These are phyloP conservation scores for Lathronympha strigana DNA, from an alignment of 2,888 invertebrate species.

Conservation along the genomic window DNA sequence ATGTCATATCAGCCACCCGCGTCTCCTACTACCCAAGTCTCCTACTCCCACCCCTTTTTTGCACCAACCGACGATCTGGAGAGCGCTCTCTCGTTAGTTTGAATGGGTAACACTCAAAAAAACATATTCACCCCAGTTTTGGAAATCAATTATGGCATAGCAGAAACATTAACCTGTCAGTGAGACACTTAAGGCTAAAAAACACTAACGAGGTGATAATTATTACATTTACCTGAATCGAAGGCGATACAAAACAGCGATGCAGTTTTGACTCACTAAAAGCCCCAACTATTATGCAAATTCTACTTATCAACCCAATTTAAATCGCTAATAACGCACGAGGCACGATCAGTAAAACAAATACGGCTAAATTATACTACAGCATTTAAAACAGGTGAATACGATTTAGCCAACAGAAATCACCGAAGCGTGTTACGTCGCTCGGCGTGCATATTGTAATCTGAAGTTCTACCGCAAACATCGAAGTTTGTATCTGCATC, in stretches of 20 bases:
- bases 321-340: not conserved
- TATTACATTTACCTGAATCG: not conserved
- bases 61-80: not conserved
- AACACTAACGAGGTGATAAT: not conserved
- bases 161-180: too few species aligned
- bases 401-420: slow-evolving; percentile 12
- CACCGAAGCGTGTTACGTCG: slow-evolving; percentile 43
- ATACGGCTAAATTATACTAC: not conserved
- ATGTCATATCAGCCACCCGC: not conserved
- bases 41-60: not conserved
- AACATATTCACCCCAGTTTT: not conserved
- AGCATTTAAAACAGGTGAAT: slow-evolving; percentile 18
- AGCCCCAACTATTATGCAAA: not conserved
- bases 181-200: not conserved
- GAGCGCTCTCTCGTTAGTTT: not conserved
- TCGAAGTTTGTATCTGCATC: too few species aligned
- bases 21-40: not conserved
- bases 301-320: not conserved
- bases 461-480: not conserved
- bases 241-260: not conserved
- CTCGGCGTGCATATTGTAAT: slow-evolving; percentile 29
- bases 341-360: not conserved
- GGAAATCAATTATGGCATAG: too few species aligned
- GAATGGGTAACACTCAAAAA: not conserved
- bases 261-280: not conserved